These are phyloP conservation scores for Pseudorhiza aurosa DNA, from an alignment of 30 jellyfish, hydroid and myxozoan genomes.

Conservation along the genomic window DNA sequence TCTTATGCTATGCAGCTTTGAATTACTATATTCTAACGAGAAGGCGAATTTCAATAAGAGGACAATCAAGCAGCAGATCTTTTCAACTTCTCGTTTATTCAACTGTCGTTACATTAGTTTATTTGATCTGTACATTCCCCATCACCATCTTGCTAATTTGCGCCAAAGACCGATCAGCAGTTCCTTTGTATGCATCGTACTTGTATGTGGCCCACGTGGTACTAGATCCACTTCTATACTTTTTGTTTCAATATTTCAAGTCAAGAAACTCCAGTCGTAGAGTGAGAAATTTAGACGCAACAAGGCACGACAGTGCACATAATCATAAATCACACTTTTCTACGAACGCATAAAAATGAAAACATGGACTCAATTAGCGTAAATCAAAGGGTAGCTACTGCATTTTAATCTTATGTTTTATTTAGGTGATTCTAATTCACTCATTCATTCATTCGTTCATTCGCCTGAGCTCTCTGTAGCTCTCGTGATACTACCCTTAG, in stretches of 20 bases:
- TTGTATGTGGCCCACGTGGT: neutral
- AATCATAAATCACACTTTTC: no score
- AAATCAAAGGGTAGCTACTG: no score
- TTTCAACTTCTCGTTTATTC: neutral
- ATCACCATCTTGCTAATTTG: neutral
- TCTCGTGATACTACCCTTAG: no score
- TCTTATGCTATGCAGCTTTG: neutral
- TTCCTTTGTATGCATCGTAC: neutral
- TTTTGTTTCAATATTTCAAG: neutral
- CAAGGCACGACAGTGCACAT: no score
- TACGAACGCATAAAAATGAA: no score
- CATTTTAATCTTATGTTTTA: no score
- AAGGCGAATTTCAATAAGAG: neutral
- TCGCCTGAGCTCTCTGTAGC: no score
- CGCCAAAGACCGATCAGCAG: neutral
- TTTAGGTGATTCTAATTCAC: no score
- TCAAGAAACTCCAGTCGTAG: neutral
- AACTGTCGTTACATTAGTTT: neutral
- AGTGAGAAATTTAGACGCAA: no score
- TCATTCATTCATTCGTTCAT: no score
- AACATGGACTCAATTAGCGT: no score
- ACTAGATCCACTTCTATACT: neutral
- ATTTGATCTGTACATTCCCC: neutral
- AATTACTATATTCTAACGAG: neutral
- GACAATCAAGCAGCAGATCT: neutral